phyloP scores from a whole-genome alignment of 1,140 invertebrate genomes.

The Drosophila auraria region DNA sequence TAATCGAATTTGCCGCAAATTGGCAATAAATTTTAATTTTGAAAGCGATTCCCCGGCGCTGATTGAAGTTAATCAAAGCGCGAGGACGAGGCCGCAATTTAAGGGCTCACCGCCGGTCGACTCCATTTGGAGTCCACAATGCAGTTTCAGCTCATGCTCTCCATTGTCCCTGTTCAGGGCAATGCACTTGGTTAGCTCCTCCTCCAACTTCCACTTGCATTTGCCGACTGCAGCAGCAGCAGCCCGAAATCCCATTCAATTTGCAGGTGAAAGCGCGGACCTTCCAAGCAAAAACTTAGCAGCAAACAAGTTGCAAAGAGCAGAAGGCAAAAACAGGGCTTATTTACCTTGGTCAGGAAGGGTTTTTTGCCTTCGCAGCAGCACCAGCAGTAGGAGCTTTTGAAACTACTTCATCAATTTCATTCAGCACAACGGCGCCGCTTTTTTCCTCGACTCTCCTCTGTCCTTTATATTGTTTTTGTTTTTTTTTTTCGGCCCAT shows the following conservation, averaged over 20 bases:
- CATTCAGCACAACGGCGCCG: constrained; percentile 63
- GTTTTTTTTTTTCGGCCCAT: constrained; percentile 46
- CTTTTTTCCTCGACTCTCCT: constrained; percentile 31
- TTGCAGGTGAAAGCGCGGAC: constrained; percentile 58
- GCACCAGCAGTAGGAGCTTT: constrained; percentile 42
- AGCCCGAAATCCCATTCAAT: constrained; percentile 70
- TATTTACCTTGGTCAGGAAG: constrained; percentile 41
- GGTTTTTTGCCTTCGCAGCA: constrained; percentile 37
- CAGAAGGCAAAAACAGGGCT: constrained; percentile 73
- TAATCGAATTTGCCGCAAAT: constrained; percentile 84
- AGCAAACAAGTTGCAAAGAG: constrained; percentile 75
- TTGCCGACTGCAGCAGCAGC: constrained; percentile 18
- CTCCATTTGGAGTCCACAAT: constrained; percentile 39
- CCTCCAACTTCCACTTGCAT: background rate
- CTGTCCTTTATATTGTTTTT: constrained; percentile 11
- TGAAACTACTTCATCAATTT: constrained; percentile 80
- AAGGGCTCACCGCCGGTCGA: constrained; percentile 17
- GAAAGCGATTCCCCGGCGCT: constrained; percentile 64
- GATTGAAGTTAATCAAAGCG: constrained; percentile 75
- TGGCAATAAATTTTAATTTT: constrained; percentile 85
- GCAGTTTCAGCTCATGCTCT: constrained; percentile 32
- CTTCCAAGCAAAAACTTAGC: constrained; percentile 47
- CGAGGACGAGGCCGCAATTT: constrained; percentile 17
- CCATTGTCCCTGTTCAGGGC: constrained; percentile 49
- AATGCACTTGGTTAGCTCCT: constrained; percentile 51